Evolutionary conservation across 2,888 invertebrate species (phyloP), one percentile per base, ranked within the genome.

Genomic region (Hemistola chrysoprasaria): DNA sequence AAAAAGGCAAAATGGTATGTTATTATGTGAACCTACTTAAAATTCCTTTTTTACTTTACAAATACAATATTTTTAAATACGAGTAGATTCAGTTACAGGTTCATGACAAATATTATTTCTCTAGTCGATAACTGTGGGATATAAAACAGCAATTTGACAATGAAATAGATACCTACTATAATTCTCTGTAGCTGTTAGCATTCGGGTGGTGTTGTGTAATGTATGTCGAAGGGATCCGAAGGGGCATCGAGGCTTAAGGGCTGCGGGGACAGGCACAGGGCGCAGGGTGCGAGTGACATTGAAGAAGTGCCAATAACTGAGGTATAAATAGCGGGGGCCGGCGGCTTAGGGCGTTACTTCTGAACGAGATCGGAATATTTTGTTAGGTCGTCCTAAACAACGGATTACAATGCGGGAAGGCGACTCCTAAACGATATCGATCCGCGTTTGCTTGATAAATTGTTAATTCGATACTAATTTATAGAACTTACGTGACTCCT

Each of bases 251-350:
- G 73, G 78, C 69, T 74, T 71, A 69, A 68, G 67, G 78, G 75
- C 71, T 74, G 70, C 73, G 71, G 79, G 81, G 75, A 74, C 68
- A 71, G 67, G 67, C 77, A 63, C 83, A 83, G 89, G 89, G 88
- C 90, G 90, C 87, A 83, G 89, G 89, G 88, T 90, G 90, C 87
- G 88, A 70, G 80, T 89, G 90, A 90, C 90, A 89, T 86, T 90
- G 90, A 90, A 89, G 90, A 88, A 90, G 90, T 89, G 89, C 84
- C 89, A 88, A 90, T 90, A 90, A 89, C 85, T 73, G 83, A 77
- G 86, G 88, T 84, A 89, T 87, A 90, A 89, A 87, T 85, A 85
- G 87, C 73, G 68, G 78, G 83, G 86, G 83, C 78, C 78, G 77
- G 67, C 69, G 69, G 68, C 71, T 64, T 73, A 81, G 84, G 87